Conservation (phyloP, 2,888 invertebrate genomes). For the Dolichomitus sp. region DNA sequence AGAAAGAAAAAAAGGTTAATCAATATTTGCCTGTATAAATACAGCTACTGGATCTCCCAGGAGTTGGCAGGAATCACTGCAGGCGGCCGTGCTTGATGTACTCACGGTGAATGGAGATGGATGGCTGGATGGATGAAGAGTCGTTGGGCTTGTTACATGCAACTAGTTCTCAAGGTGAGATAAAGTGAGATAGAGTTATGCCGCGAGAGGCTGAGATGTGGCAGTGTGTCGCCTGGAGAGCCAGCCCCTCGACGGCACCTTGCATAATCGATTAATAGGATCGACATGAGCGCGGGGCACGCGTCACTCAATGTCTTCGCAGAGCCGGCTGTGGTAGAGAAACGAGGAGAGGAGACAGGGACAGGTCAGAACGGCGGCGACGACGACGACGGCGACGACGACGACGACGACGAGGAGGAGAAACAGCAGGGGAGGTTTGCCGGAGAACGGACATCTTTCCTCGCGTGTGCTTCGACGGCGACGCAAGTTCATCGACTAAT, state of each 20-base stretch:
- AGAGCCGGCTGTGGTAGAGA: conserved; percentile 33
- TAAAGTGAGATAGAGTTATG: conserved; percentile 21
- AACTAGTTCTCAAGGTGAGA: conserved; percentile 34
- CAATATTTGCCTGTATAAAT: background rate
- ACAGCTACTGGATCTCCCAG: conserved; percentile 10
- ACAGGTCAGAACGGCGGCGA: conserved; percentile 31
- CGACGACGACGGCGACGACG: conserved; percentile 46
- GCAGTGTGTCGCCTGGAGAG: conserved; percentile 43
- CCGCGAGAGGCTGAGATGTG: conserved; percentile 18
- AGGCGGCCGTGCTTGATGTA: background rate
- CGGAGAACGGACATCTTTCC: conserved; percentile 32
- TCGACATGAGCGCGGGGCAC: conserved; percentile 55
- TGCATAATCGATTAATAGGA: conserved; percentile 65
- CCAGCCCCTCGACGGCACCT: conserved; percentile 41
- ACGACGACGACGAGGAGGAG: conserved; percentile 44
- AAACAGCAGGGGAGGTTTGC: conserved; percentile 49
- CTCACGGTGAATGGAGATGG: conserved; percentile 31
- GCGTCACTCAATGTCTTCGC: conserved; percentile 59
- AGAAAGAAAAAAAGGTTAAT: background rate
- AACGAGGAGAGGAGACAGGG: conserved; percentile 32
- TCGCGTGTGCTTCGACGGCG: conserved; percentile 51
- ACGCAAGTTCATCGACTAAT: conserved; percentile 67
- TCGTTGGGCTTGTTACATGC: conserved; percentile 20
- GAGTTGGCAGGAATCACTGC: conserved; percentile 2
- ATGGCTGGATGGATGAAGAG: conserved; percentile 27